Percentiles rank a stretch among this genome's conserved stretches.
Conservation (phyloP, 53 echinoderm and acorn worm genomes). For the Stichopus horrens region DNA sequence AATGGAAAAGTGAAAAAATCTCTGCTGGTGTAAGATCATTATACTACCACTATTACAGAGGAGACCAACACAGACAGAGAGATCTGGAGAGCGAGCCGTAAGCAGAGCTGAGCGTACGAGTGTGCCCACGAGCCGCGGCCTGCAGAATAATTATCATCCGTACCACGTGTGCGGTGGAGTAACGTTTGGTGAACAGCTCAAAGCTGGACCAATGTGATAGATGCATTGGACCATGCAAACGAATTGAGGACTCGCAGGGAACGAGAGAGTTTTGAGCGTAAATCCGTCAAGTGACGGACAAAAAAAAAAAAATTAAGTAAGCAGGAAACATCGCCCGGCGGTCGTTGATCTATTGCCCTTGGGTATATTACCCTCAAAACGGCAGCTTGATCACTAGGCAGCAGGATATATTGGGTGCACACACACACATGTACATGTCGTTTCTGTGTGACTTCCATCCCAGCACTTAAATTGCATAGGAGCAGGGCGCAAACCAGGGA, state of each 20-base stretch:
- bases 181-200: constrained; percentile 41
- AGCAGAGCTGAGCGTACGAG: neutral
- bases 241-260: constrained; percentile 42
- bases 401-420: neutral
- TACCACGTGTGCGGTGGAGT: constrained; percentile 22
- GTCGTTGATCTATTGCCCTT: constrained; percentile 50
- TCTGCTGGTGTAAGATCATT: constrained; percentile 11
- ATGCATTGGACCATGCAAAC: constrained; percentile 47
- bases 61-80: neutral
- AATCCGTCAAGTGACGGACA: constrained; percentile 36
- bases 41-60: neutral
- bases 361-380: constrained; percentile 42
- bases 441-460: too few relatives aligned
- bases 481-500: too few relatives aligned
- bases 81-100: neutral
- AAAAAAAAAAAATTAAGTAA: constrained; percentile 19
- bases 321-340: constrained; percentile 8
- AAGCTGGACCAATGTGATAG: constrained; percentile 45
- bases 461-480: too few relatives aligned
- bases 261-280: constrained; percentile 27
- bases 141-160: constrained; percentile 6
- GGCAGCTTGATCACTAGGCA: neutral
- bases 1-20: constrained; percentile 18
- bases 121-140: constrained; percentile 5
- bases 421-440: neutral